Evolutionary conservation across 2,113 vertebrate species (phyloP).

Genomic region (Athene noctua): DNA sequence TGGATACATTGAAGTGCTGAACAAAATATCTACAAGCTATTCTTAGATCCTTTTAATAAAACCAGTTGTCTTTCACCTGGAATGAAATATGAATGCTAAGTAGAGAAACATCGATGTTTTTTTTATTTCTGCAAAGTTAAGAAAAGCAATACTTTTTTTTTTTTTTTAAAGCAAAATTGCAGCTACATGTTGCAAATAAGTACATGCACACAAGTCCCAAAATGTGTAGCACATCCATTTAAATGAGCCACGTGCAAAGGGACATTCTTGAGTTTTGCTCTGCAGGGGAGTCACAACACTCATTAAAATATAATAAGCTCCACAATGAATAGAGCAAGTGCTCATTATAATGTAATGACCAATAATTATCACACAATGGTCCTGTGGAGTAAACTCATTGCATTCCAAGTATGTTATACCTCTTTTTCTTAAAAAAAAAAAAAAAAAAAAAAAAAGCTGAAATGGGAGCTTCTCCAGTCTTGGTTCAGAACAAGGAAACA

Average conservation of each 20-base stretch:
- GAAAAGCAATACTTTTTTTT: neutral
- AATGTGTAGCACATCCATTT: neutral
- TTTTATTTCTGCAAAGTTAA: neutral
- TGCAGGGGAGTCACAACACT: constrained; percentile 2
- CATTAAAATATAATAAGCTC: constrained; percentile 56
- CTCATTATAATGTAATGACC: constrained; percentile 45
- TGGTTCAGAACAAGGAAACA: neutral
- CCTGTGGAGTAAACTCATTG: neutral
- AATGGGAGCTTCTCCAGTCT: neutral
- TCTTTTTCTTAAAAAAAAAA: neutral
- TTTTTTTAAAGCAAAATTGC: neutral
- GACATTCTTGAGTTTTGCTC: neutral
- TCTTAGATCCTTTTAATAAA: neutral
- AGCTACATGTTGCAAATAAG: neutral
- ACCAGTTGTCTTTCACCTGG: neutral
- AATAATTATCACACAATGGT: constrained; percentile 34
- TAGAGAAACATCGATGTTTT: neutral
- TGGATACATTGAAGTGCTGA: neutral
- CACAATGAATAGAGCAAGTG: constrained; percentile 26
- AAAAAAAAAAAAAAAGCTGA: neutral
- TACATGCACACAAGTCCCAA: neutral
- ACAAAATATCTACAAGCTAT: neutral
- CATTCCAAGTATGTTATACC: neutral
- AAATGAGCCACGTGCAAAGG: neutral
- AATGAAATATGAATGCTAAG: neutral